phyloP scores from a whole-genome alignment of 2,113 vertebrate genomes.

The Xiphophorus hellerii region DNA sequence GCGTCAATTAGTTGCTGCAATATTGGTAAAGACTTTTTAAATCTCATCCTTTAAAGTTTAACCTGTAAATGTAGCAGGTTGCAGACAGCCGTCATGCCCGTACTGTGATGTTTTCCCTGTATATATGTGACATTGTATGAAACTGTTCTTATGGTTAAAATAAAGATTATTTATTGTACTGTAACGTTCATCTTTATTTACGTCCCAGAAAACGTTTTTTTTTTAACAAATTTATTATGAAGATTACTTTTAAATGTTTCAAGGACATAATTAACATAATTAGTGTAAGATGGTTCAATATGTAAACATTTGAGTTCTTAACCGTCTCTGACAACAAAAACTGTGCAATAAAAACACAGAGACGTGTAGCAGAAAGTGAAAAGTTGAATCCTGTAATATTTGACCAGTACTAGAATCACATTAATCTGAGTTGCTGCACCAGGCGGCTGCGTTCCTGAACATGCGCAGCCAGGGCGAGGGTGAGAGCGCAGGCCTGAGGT shows the following conservation, averaged over 20 bases:
- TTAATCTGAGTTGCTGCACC: constrained; percentile 74
- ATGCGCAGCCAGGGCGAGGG: constrained; percentile 87
- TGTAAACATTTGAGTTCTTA: background rate
- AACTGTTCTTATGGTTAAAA: constrained; percentile 40
- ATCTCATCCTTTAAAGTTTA: background rate
- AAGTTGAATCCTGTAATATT: background rate
- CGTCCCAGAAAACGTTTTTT: background rate
- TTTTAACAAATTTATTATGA: constrained; percentile 24
- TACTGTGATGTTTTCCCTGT: constrained; percentile 32
- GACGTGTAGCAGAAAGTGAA: background rate
- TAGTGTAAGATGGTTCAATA: background rate
- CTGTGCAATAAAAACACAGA: background rate
- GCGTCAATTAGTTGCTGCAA: background rate
- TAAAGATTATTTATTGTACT: constrained; percentile 64
- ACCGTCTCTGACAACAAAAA: background rate
- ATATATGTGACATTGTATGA: constrained; percentile 40
- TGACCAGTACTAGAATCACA: background rate
- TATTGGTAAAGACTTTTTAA: background rate
- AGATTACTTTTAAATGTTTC: constrained; percentile 1
- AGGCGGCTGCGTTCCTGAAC: constrained; percentile 87
- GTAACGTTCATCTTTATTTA: background rate
- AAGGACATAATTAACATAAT: background rate
- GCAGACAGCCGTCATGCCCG: background rate
- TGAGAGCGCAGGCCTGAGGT: constrained; percentile 70
- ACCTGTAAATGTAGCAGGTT: background rate